Evolutionary conservation across 1,140 invertebrate genomes (phyloP), one percentile per base, ranked within the genome.

Genomic region (Scylla paramamosain): DNA sequence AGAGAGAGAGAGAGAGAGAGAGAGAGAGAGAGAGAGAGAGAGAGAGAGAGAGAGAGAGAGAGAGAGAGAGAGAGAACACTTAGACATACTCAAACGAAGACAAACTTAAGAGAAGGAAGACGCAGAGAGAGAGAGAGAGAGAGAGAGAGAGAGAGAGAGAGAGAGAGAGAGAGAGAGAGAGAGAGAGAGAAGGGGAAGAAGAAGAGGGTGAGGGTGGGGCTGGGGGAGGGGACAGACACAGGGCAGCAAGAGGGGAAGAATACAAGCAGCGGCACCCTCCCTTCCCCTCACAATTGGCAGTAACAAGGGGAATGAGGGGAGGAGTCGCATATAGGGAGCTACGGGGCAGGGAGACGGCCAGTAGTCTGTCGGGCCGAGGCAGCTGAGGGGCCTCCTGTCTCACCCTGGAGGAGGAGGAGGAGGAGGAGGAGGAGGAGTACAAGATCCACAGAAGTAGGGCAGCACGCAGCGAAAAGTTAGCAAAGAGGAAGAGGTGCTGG

Each of bases 201-300:
- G 32, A 46, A 82, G 31, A 82, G 52, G 31, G 28, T 7, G 77
- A 83, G 4, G 12, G 52, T 14, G 32, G 82, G 82, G 32, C 77
- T 20, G 46, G 77, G 92, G n/a, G 59, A 25, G 82, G 92, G 77
- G 32, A 84, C n/a, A n/a, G 28, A 32, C 16, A 16, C 39, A 83
- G 32, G 39, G 90, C 20, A 28, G 90, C 12, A 29, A 20, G 45
- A 67, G 46, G 32, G 77, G 77, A 92, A 77, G 39, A 59, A 32
- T 84, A 77, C 82, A 28, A 59, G 83, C 82, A 87, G 10, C 83
- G 20, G 20, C 92, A n/a, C 77, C 52, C 82, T 84, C 77, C 92
- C 82, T 84, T 93, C 83, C 83, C 92, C 92, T 93, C 92, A 93
- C 92, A 93, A 93, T 93, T 93, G 92, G 92, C 92, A 93, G 92